Evolutionary conservation across 2,888 invertebrate species (phyloP), one percentile per base, ranked within the genome.

Genomic region (Blastobasis adustella): DNA sequence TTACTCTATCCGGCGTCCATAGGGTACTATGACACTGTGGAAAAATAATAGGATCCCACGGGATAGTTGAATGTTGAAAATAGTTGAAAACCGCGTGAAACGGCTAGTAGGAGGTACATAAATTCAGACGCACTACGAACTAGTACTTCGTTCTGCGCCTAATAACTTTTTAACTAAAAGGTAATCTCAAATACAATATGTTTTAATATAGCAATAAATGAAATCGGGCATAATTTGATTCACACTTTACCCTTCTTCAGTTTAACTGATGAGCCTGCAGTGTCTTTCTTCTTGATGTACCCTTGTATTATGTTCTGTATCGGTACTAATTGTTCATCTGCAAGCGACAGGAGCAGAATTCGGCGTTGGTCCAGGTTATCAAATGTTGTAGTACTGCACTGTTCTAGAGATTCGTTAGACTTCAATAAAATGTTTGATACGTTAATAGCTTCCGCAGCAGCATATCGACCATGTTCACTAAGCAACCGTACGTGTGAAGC

Each of bases 401-500:
- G 40, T 54, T 86, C 85, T 41, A 84, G 56, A 0, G 69, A 59
- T n/a, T 84, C 84, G 37, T 75, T 66, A 5, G 63, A 72, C 54
- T 67, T 79, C 2, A 69, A 55, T 48, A 85, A 60, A 6, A 66
- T 61, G 5, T 55, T 49, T 49, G 67, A 66, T 0, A 76, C 59
- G 56, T 63, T 77, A 1, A 60, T 53, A 4, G 80, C 82, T 63
- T 87, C 86, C 3, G 58, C 50, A 4, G 73, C 63, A 4, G 80
- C 66, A 56, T 76, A 85, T 0, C 60, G 59, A 5, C 86, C 85
- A 39, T 78, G 79, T 64, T 85, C 80, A 53, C 55, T 59, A 10
- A 78, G 77, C 54, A 85, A 56, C 49, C 66, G 73, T 4, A 86
- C 60, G 42, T 73, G 63, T 5, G 74, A 64, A 54, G 82, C 59